Evolutionary conservation across 2,888 invertebrate genomes (phyloP), one percentile per base, ranked within the genome.

Genomic region (Xestia rhomboidea): DNA sequence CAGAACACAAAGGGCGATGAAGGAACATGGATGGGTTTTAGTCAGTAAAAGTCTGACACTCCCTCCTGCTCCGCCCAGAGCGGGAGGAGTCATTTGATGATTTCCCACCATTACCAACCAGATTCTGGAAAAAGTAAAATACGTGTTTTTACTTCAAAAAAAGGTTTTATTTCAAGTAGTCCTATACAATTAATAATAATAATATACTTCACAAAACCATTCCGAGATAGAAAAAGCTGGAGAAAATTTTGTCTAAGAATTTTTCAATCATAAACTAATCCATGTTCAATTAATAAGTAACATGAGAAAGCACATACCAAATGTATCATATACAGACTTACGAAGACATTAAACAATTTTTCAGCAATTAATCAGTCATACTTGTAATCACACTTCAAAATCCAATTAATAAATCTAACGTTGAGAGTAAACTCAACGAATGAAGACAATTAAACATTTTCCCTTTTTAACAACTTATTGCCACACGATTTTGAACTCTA

Each of bases 401-500:
- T 74, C 70, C 57, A 79, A 84, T 86, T 74, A 83, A 86, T 77
- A 54, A 76, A 79, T 83, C 41, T 54, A 62, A 46, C 73, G 24
- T 21, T 66, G 27, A 72, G 46, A 75, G 51, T 68, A 71, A 80
- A 81, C 67, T 21, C 71, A 74, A 62, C 46, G 49, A 75, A 62
- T 49, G 30, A 64, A 54, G 46, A 57, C 57, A 60, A 67, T 83
- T 68, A 54, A 60, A 68, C 27, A 78, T 62, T 69, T 64, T 70
- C 34, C 27, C 38, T 41, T 57, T n/a, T 51, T 21, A 27, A 30
- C 41, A 51, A 11, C 15, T 11, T n/a, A 18, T 64, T 41, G 8
- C 27, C n/a, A 67, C 5, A 21, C 46, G 34, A 89, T 73, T 78
- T 74, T 71, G 27, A 64, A 68, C 75, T 54, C 41, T 84, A 70